Evolutionary conservation across 1,140 invertebrate species (phyloP).

Genomic region (Plutomurus gul): DNA sequence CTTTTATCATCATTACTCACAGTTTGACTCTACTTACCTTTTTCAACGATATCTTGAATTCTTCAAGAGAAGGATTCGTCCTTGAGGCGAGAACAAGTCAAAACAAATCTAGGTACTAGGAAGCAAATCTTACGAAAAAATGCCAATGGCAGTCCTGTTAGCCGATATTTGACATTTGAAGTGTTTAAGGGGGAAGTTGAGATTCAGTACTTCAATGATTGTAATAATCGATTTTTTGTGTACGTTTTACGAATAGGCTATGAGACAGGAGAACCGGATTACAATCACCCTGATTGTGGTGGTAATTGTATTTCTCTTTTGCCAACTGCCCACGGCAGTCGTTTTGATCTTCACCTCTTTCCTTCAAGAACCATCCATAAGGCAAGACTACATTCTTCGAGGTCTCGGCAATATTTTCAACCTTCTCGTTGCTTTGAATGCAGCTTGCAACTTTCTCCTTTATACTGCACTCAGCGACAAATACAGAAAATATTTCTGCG

Average conservation of each 20-base stretch:
- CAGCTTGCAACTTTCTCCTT: conserved; percentile 67
- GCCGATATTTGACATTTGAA: neutral
- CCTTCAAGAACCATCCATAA: conserved; percentile 56
- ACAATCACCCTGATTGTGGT: conserved; percentile 76
- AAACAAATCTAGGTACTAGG: no score
- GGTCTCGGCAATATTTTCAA: conserved; percentile 73
- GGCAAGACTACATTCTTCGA: conserved; percentile 48
- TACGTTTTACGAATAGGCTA: conserved; percentile 39
- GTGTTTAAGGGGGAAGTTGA: neutral
- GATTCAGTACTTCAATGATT: neutral
- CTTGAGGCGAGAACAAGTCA: no score
- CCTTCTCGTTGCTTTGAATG: conserved; percentile 70
- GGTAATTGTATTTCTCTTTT: conserved; percentile 73
- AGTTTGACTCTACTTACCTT: no score
- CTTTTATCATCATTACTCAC: no score
- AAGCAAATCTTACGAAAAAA: no score
- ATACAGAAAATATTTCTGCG: conserved; percentile 72
- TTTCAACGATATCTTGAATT: no score
- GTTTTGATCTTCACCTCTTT: conserved; percentile 63
- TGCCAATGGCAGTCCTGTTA: neutral
- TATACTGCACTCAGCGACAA: conserved; percentile 78
- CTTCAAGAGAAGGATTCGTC: no score
- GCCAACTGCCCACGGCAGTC: conserved; percentile 70
- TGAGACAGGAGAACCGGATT: conserved; percentile 70
- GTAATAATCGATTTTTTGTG: neutral